Evolutionary conservation across 2,888 invertebrate genomes (phyloP), one percentile per base, ranked within the genome.

Genomic region (Drosophila trichaetosa): DNA sequence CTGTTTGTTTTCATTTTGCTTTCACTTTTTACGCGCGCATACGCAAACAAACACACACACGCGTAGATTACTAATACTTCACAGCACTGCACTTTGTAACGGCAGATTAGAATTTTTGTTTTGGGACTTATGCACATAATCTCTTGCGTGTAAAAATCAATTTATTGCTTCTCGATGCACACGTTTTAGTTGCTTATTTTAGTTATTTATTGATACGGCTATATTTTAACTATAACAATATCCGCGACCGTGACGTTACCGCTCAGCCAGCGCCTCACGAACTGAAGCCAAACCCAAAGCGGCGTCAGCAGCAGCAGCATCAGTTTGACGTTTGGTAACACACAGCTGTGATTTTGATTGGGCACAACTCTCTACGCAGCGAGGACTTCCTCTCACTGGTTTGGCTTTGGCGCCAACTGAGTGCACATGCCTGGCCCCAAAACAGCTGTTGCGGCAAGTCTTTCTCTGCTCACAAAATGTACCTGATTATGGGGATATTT

Each of bases 231-330:
- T 49, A 24, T 10, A 70, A 58, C 63, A 62, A 63, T 65, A 56
- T 51, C 73, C 78, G 78, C 51, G 62, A 68, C 79, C 72, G 82
- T 76, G 80, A 79, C 84, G 87, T 83, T 79, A 75, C 83, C 75
- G 79, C 81, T 81, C 75, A 80, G 89, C 83, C 82, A 86, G 85
- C 86, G 90, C 88, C 87, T 90, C 79, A 82, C 87, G 81, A 84
- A 91, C 91, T 63, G n/a, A 21, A 59, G 75, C 61, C 70, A 58
- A 69, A 52, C 67, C 56, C 52, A 65, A 58, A 56, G 61, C 61
- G 58, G 66, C 56, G 46, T 24, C 24, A 42, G 57, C 57, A 29
- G 58, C 52, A 65, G 59, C 84, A 85, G 87, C 85, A 87, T 85
- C 87, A 74, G 79, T 81, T 83, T 82, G 76, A 79, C 77, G 64